phyloP scores from a whole-genome alignment of 2,888 invertebrate genomes.

The Hydrotaea cyrtoneurina region DNA sequence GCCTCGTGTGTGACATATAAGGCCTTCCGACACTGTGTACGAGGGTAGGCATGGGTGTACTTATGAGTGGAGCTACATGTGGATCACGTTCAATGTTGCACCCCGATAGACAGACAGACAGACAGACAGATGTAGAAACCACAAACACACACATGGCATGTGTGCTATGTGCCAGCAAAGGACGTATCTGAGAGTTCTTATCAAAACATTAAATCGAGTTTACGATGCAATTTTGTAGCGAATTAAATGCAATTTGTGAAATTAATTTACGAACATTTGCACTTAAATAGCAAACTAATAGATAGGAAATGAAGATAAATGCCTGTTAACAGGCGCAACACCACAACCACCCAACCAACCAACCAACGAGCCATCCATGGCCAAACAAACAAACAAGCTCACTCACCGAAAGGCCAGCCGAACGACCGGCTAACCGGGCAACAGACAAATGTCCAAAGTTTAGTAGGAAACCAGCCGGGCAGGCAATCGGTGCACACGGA shows the following conservation, averaged over 20 bases:
- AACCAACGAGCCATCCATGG: not conserved
- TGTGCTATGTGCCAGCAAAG: not conserved
- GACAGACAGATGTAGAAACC: not conserved
- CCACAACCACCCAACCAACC: slow-evolving; percentile 13
- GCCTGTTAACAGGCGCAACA: slow-evolving; percentile 68
- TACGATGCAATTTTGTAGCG: slow-evolving; percentile 70
- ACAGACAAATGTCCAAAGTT: not conserved
- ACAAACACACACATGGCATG: too few species aligned
- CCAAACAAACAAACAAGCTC: not conserved
- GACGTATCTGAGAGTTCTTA: slow-evolving; percentile 68
- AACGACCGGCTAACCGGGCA: not conserved
- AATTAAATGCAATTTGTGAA: slow-evolving; percentile 75
- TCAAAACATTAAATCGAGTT: slow-evolving; percentile 72
- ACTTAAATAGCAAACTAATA: slow-evolving; percentile 73
- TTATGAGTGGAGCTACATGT: not conserved
- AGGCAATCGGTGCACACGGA: not conserved
- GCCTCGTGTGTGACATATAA: too few species aligned
- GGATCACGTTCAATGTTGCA: slow-evolving; percentile 1
- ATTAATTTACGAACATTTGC: slow-evolving; percentile 75
- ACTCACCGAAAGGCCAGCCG: not conserved
- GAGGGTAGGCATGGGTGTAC: slow-evolving; percentile 53
- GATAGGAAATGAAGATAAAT: slow-evolving; percentile 71
- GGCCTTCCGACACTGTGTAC: not conserved
- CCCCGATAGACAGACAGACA: not conserved
- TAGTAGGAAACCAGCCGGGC: not conserved